Percentiles rank a stretch among this genome's conserved stretches.
Evolutionary conservation across 1,140 invertebrate species (phyloP).

Genomic region (Drosophila chauvacae): DNA sequence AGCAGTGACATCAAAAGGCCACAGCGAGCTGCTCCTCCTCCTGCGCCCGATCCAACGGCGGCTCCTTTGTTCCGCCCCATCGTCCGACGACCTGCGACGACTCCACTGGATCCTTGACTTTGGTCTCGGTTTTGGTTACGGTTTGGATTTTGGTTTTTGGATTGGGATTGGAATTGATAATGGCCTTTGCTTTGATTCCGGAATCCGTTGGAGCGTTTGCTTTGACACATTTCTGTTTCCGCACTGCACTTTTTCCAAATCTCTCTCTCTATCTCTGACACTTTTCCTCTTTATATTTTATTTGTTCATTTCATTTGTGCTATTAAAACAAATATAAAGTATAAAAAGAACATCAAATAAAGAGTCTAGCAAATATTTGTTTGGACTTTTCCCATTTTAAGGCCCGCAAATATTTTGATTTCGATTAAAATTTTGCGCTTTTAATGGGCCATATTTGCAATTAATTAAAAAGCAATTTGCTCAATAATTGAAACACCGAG

Average conservation of each 20-base stretch:
- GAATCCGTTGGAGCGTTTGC: conserved; percentile 36
- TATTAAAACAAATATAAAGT: conserved; percentile 3
- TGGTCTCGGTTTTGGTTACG: conserved; percentile 22
- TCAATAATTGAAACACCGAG: conserved; percentile 21
- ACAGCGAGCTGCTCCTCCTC: conserved; percentile 38
- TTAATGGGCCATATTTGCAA: conserved; percentile 51
- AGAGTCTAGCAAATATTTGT: conserved; percentile 9
- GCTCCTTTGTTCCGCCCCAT: conserved; percentile 69
- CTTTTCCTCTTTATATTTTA: conserved; percentile 8
- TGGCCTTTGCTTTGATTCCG: conserved; percentile 30
- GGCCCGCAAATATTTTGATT: conserved; percentile 26
- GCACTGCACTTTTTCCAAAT: conserved; percentile 48
- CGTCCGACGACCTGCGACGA: conserved; percentile 35
- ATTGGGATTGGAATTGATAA: conserved; percentile 14
- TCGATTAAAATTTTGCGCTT: conserved; percentile 25
- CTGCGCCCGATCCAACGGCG: conserved; percentile 11
- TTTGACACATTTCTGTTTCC: conserved; percentile 37
- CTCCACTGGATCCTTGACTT: conserved; percentile 63
- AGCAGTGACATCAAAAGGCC: conserved; percentile 46
- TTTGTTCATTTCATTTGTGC: conserved; percentile 27
- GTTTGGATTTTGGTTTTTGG: conserved; percentile 15
- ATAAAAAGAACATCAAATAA: conserved; percentile 16
- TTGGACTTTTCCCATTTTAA: neutral
- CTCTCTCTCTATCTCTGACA: conserved; percentile 1
- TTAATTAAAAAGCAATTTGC: conserved; percentile 59